Percentiles rank a stretch among this genome's conserved stretches.
These are phyloP conservation scores for Cheilosia impressa DNA, from an alignment of 2,888 invertebrate species.

Conservation along the genomic window DNA sequence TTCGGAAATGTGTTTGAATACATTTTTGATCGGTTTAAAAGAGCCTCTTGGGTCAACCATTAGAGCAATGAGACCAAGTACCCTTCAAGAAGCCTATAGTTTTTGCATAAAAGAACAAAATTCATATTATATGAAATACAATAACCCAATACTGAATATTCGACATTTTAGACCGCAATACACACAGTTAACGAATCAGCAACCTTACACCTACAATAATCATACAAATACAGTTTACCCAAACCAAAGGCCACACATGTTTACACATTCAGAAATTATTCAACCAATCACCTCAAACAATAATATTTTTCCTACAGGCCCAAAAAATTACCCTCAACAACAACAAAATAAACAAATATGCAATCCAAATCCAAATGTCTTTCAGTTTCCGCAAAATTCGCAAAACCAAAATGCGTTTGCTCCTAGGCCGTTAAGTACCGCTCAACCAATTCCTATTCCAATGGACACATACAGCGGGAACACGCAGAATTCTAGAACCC, in stretches of 20 bases:
- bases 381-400: not conserved
- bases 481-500: not conserved
- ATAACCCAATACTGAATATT: not conserved
- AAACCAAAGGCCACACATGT: not conserved
- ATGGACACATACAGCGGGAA: no score
- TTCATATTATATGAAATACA: not conserved
- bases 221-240: not conserved
- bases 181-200: not conserved
- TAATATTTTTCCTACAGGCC: not conserved
- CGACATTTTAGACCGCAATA: not conserved
- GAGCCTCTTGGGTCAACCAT: conserved; percentile 4
- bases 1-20: conserved; percentile 13
- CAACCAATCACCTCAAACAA: not conserved
- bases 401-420: not conserved
- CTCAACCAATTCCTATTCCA: not conserved
- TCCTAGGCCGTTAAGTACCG: not conserved
- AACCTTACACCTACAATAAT: not conserved
- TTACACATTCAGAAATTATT: not conserved
- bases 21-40: conserved; percentile 7
- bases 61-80: conserved; percentile 7
- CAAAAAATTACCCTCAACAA: not conserved
- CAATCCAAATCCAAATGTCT: not conserved
- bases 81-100: conserved; percentile 6
- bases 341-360: not conserved
- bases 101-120: conserved; percentile 27